These are phyloP conservation scores for Danionella dracula DNA, from an alignment of 2,797 vertebrate genomes.

Conservation along the genomic window DNA sequence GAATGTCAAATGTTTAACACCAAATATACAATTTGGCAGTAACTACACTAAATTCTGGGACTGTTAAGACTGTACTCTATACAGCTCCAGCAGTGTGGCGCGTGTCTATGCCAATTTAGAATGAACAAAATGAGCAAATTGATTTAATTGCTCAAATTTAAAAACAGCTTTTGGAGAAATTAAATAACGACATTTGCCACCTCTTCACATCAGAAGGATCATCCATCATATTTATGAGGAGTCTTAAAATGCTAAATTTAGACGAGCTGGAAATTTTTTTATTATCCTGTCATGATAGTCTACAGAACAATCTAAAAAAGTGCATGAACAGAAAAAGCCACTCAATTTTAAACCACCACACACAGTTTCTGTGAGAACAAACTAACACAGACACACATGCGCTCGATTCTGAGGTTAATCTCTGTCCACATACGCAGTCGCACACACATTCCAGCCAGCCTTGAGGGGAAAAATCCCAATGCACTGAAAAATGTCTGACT, in stretches of 20 bases:
- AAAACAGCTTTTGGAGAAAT: constrained; percentile 30
- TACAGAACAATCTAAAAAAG: constrained; percentile 22
- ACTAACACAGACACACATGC: neutral
- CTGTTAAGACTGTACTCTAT: too few relatives aligned
- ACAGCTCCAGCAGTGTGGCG: too few relatives aligned
- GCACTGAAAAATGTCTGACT: constrained; percentile 59
- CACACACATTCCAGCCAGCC: constrained; percentile 7
- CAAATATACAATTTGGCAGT: constrained; percentile 54
- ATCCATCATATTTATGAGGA: constrained; percentile 22
- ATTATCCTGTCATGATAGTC: constrained; percentile 19
- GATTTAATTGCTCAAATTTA: constrained; percentile 37
- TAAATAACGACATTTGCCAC: constrained; percentile 22
- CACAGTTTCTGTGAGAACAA: too few relatives aligned
- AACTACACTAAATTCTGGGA: too few relatives aligned
- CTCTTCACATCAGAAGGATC: neutral
- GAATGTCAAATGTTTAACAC: constrained; percentile 55
- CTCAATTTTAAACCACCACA: too few relatives aligned
- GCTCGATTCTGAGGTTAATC: constrained; percentile 17
- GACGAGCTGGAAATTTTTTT: neutral
- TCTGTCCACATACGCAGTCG: constrained; percentile 3
- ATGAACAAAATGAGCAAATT: constrained; percentile 26
- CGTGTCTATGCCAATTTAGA: neutral
- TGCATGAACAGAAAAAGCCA: too few relatives aligned
- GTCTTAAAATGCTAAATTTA: constrained; percentile 20
- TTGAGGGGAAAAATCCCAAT: constrained; percentile 9